Evolutionary conservation across 2,888 invertebrate genomes (phyloP).

Genomic region (Acronicta aceris): DNA sequence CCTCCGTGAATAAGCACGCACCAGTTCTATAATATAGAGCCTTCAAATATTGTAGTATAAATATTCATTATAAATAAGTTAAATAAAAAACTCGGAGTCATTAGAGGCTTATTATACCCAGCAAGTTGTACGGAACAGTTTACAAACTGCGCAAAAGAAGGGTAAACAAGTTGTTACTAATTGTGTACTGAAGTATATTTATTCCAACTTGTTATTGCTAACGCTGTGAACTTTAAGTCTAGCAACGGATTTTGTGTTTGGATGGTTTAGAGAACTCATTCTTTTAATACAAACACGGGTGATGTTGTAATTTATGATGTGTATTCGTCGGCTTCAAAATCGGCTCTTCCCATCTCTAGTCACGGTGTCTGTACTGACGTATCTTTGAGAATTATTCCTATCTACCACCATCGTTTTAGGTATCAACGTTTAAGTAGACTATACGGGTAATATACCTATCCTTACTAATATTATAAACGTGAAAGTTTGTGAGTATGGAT

Average conservation of each 20-base stretch:
- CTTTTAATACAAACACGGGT: slow-evolving; percentile 12
- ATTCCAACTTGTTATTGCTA: slow-evolving; percentile 42
- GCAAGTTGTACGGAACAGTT: slow-evolving; percentile 39
- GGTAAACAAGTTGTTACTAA: slow-evolving; percentile 46
- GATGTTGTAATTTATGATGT: slow-evolving; percentile 30
- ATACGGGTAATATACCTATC: too few relatives aligned
- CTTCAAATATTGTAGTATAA: slow-evolving; percentile 9
- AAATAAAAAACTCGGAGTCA: slow-evolving; percentile 31
- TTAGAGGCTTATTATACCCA: slow-evolving; percentile 37
- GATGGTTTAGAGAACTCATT: slow-evolving; percentile 14
- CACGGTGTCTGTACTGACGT: too few relatives aligned
- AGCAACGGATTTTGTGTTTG: slow-evolving; percentile 29
- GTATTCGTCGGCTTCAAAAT: background rate
- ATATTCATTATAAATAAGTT: slow-evolving; percentile 15
- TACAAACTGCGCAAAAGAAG: slow-evolving; percentile 44
- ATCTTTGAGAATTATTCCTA: too few relatives aligned
- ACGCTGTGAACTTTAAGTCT: slow-evolving; percentile 27
- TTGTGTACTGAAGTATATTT: slow-evolving; percentile 46
- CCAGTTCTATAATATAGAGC: slow-evolving; percentile 1
- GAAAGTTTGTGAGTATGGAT: too few relatives aligned
- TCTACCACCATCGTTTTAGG: too few relatives aligned
- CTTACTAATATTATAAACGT: too few relatives aligned
- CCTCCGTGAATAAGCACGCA: background rate
- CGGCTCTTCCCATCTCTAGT: too few relatives aligned
- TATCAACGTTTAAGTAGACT: too few relatives aligned